Evolutionary conservation across 2,113 vertebrate genomes (phyloP).

Genomic region (Tor tambroides): DNA sequence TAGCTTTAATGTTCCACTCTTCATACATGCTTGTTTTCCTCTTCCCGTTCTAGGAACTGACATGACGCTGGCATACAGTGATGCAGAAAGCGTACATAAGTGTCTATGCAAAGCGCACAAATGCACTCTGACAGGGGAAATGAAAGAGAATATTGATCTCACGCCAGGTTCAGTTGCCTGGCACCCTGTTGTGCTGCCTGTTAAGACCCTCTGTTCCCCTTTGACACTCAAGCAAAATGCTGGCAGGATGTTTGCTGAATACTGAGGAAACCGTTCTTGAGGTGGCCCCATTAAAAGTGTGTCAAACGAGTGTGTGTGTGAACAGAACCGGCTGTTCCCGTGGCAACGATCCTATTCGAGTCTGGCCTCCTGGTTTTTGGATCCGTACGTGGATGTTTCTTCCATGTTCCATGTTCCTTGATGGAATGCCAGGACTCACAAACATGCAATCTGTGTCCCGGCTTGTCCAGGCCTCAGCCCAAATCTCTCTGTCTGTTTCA

Average conservation of each 20-base stretch:
- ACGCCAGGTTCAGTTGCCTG: conserved; percentile 77
- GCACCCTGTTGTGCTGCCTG: conserved; percentile 67
- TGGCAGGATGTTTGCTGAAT: conserved; percentile 48
- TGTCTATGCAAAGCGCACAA: conserved; percentile 26
- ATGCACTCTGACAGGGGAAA: conserved; percentile 18
- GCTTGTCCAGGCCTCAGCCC: conserved; percentile 69
- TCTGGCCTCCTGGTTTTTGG: conserved; percentile 49
- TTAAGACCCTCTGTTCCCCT: conserved; percentile 71
- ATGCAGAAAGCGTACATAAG: conserved; percentile 1
- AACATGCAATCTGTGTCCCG: conserved; percentile 3
- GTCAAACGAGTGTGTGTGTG: conserved; percentile 67
- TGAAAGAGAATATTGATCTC: conserved; percentile 49
- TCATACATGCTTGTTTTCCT: neutral
- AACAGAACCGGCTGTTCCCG: conserved; percentile 70
- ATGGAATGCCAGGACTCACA: conserved; percentile 36
- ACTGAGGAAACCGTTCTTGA: conserved; percentile 64
- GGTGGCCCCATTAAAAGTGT: conserved; percentile 77
- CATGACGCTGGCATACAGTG: neutral
- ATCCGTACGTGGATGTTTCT: conserved; percentile 41
- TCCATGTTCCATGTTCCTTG: conserved; percentile 33
- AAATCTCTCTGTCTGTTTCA: conserved; percentile 76
- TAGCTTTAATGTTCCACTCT: neutral
- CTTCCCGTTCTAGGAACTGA: neutral
- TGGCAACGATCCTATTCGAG: conserved; percentile 52
- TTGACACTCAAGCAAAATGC: conserved; percentile 70